Percentiles rank a stretch among this genome's conserved stretches.
These are phyloP conservation scores for Phaedon cochleariae DNA, from an alignment of 2,888 invertebrate species.

Conservation along the genomic window DNA sequence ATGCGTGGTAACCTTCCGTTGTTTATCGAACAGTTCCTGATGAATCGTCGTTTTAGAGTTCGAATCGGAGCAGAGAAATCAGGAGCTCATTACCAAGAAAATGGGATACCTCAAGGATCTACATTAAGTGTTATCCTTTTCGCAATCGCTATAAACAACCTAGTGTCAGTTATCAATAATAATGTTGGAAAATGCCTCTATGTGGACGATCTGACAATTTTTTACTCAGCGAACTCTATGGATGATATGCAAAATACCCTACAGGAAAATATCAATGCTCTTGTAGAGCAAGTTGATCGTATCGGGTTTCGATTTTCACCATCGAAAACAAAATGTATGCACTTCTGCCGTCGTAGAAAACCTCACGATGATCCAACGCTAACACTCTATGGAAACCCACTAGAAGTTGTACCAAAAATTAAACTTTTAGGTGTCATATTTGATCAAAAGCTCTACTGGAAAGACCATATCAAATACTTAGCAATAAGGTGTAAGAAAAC, in stretches of 20 bases:
- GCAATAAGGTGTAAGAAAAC: slow-evolving; percentile 8
- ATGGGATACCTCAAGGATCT: slow-evolving; percentile 38
- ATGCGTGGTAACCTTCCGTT: slow-evolving; percentile 29
- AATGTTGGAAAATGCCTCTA: slow-evolving; percentile 11
- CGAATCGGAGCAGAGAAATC: slow-evolving; percentile 6
- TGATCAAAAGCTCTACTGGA: too few relatives aligned
- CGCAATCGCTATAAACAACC: slow-evolving; percentile 27
- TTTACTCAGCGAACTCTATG: slow-evolving; percentile 4
- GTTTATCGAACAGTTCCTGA: slow-evolving; percentile 15
- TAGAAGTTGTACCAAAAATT: background rate
- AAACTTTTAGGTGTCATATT: slow-evolving; percentile 1
- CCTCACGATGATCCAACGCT: slow-evolving; percentile 2
- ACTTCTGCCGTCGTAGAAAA: slow-evolving; percentile 1
- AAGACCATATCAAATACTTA: slow-evolving; percentile 3
- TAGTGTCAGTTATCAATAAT: slow-evolving; percentile 12
- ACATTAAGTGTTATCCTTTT: slow-evolving; percentile 31
- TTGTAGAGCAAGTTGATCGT: background rate
- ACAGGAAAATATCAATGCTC: slow-evolving; percentile 2
- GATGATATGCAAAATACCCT: background rate
- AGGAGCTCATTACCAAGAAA: slow-evolving; percentile 17
- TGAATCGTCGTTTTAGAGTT: slow-evolving; percentile 14
- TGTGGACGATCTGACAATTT: slow-evolving; percentile 23
- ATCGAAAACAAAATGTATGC: slow-evolving; percentile 5
- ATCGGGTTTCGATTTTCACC: background rate
- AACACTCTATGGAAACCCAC: background rate